Evolutionary conservation across 2,113 vertebrate genomes (phyloP), one percentile per base, ranked within the genome.

Genomic region (Dinomys branickii): DNA sequence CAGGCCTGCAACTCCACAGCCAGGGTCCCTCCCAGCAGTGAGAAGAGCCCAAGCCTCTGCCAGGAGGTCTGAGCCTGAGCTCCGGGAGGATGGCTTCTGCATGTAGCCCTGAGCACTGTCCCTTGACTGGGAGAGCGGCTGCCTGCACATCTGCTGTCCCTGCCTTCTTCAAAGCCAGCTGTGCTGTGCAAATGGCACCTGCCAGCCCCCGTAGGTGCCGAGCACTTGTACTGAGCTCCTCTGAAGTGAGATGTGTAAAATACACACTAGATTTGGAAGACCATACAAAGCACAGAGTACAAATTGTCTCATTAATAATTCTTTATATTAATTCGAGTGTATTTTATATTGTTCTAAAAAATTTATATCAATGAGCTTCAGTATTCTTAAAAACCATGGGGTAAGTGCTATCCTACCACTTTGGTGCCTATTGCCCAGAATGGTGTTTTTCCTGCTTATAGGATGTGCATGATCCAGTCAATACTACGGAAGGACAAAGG

Each of bases 291-390:
- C 28, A 54, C 71, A 81, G 35, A 41, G 22, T 56, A 5, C 20
- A 69, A 54, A 75, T 61, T 84, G 71, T 87, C 41, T 90, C 71
- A 33, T 16, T 38, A 59, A 10, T 69, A 59, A 67, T 44, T 80
- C 8, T 59, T 69, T 38, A 84, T 80, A 94, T 44, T 71, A 19
- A 75, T 61, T 16, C 6, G 7, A 63, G 14, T 24, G 38, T 22
- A 86, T 75, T 90, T 90, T 47, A 41, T 88, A 56, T 47, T 65
- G 58, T 85, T 80, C 17, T 87, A 82, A 69, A 59, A 91, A 82
- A 22, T 61, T 83, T 54, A 91, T 26, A 61, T 41, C 33, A 88
- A 67, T 24, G 65, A 75, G 38, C 19, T 84, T 85, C 87, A 85
- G n/a, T 88, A 73, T 47, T 80, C 69, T 69, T 56, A 80, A 69